Base-by-base conservation (phyloP, 2,888 invertebrate species). In the Dione vanillae region DNA sequence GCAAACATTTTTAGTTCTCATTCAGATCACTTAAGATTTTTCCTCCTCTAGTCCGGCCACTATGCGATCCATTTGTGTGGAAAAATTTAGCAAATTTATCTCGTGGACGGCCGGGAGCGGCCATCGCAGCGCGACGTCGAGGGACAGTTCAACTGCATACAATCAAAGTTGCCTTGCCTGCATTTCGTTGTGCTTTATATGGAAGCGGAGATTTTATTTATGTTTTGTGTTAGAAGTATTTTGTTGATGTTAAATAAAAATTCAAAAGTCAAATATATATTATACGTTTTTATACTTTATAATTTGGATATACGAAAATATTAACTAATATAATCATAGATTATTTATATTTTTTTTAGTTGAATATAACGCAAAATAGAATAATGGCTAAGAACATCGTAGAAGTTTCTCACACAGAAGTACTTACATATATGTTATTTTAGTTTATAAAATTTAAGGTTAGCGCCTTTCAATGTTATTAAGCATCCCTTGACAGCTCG, bases 21-120 rank as follows among this genome's bases (percentile, higher is more conserved):
- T 64, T 62, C 41, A 40, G 16, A 11, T 43, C 35, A 59, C 68
- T 71, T 45, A 68, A 71, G 71, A 65, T 65, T 71, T 68, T 54
- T 56, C 62, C 41, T 56, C 27, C 49, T 65, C 64, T 56, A n/a
- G 20, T 65, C 49, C 58, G 59, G 71, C 68, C 67, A 64, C 56
- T 65, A 65, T 67, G 49, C 67, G 64, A 68, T 70, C 66, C 61
- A 65, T 70, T 67, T 71, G 54, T 62, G 69, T 72, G 56, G 61
- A 73, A 45, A 70, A 71, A 68, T 71, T 73, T 65, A 54, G 65
- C 67, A 27, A 70, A 73, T 70, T 65, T 67, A 71, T 70, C 70
- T 68, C 49, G 52, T 52, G 20, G 62, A 65, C 49, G 68, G 68
- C 61, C 43, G 67, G 14, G 40, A 68, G 71, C 61, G 67, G 41